These are phyloP conservation scores for Galago senegalensis DNA, from an alignment of 2,797 vertebrate species.

Conservation along the genomic window DNA sequence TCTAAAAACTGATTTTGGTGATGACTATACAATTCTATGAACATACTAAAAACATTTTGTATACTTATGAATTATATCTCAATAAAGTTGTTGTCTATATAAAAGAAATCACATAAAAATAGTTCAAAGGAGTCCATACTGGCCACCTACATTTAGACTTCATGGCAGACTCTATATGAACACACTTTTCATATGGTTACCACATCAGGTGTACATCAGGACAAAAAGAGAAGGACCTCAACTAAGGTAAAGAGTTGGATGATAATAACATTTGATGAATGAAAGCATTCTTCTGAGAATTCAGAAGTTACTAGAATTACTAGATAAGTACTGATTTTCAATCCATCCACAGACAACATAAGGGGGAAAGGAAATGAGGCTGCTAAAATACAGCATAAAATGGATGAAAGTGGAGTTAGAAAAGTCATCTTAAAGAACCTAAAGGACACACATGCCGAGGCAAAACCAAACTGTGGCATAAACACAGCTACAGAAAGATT, in stretches of 20 bases:
- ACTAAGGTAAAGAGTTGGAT: background rate
- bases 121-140: background rate
- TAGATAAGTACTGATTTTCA: conserved; percentile 15
- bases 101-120: conserved; percentile 32
- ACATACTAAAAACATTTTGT: background rate
- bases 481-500: conserved; percentile 39
- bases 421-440: conserved; percentile 30
- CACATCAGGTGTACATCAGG: background rate
- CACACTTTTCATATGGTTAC: background rate
- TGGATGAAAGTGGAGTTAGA: background rate
- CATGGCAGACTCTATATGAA: background rate
- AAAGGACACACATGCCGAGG: background rate
- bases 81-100: background rate
- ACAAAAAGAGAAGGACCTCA: background rate
- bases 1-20: conserved; percentile 16
- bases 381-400: conserved; percentile 32
- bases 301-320: conserved; percentile 25
- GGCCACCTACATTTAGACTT: background rate
- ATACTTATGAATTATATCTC: background rate
- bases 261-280: conserved; percentile 16
- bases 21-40: background rate
- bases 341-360: background rate
- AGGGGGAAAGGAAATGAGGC: background rate
- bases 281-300: conserved; percentile 42
- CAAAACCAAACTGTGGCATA: conserved; percentile 11